Evolutionary conservation across 2,113 vertebrate genomes (phyloP).

Genomic region (Syngnathoides biaculeatus): DNA sequence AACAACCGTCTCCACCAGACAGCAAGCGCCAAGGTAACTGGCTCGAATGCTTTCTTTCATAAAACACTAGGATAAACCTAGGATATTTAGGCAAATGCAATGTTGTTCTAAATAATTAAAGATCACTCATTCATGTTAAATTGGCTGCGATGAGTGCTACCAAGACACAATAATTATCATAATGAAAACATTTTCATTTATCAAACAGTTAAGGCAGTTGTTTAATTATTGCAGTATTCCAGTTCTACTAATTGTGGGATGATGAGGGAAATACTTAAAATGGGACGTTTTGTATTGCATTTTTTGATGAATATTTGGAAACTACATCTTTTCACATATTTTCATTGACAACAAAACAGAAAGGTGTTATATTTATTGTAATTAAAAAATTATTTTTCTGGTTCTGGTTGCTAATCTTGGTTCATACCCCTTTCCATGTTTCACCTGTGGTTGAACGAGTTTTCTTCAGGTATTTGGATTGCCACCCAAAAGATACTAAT

Average conservation of each 20-base stretch:
- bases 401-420: not conserved
- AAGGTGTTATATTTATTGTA: not conserved
- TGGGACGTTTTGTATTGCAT: not conserved
- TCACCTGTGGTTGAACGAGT: not conserved
- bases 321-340: not conserved
- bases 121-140: not conserved
- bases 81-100: not conserved
- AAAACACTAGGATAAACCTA: not conserved
- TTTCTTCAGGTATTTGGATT: not conserved
- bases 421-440: not conserved
- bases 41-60: conserved; percentile 3
- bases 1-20: not conserved
- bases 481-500: no score
- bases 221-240: no score
- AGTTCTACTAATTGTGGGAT: not conserved
- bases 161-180: not conserved
- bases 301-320: not conserved
- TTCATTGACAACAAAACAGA: not conserved
- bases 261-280: not conserved
- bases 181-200: not conserved
- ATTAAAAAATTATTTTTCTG: no score
- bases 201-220: not conserved
- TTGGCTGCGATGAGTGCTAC: not conserved
- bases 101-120: conserved; percentile 1
- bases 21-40: conserved; percentile 13